Conservation (phyloP, 1,140 invertebrate genomes). For the Camponotus pennsylvanicus region DNA sequence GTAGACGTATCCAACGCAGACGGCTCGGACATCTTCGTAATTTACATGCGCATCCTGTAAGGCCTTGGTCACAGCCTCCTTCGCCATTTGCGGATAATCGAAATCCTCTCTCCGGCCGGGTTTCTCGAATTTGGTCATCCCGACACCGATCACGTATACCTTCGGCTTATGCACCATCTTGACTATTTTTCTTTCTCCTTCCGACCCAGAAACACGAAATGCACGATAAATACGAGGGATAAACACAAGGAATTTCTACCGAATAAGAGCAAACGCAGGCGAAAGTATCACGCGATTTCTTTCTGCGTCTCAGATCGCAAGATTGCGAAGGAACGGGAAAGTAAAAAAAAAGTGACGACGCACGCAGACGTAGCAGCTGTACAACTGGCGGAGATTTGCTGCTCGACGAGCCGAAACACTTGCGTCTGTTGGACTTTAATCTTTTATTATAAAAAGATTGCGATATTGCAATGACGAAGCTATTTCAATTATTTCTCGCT, state of each 20-base stretch:
- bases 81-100: slow-evolving; percentile 98
- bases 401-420: background rate
- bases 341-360: background rate
- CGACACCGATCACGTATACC: slow-evolving; percentile 98
- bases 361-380: background rate
- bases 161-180: slow-evolving; percentile 85
- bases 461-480: slow-evolving; percentile 31
- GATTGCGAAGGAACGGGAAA: background rate
- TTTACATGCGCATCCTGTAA: slow-evolving; percentile 94
- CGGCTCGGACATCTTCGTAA: slow-evolving; percentile 94
- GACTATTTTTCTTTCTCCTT: background rate
- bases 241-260: background rate
- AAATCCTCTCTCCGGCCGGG: slow-evolving; percentile 92
- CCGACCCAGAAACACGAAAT: too few relatives aligned
- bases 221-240: background rate
- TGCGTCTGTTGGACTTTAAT: slow-evolving; percentile 54
- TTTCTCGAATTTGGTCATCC: slow-evolving; percentile 99
- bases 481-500: background rate
- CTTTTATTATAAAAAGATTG: background rate
- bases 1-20: slow-evolving; percentile 97
- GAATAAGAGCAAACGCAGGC: background rate
- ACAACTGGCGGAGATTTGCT: background rate
- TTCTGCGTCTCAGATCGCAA: background rate
- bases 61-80: slow-evolving; percentile 96
- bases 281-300: background rate